Evolutionary conservation across 2,797 vertebrate species (phyloP).

Genomic region (Tapera naevia): DNA sequence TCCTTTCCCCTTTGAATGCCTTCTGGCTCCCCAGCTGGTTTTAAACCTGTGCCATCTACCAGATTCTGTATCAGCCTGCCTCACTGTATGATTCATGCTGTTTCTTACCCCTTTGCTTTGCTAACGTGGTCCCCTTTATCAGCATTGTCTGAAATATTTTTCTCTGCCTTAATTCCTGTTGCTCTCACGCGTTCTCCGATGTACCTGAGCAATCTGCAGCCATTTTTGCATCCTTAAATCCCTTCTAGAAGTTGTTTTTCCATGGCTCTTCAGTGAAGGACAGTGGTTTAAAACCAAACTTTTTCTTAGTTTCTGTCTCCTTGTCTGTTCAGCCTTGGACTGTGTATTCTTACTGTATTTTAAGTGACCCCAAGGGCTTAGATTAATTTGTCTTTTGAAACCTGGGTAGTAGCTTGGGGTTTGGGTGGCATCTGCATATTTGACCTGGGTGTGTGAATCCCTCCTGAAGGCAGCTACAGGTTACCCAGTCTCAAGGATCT

Average conservation of each 20-base stretch:
- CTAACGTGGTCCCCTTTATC: not conserved
- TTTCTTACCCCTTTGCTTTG: not conserved
- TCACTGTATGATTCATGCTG: not conserved
- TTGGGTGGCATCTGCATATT: not conserved
- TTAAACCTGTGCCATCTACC: not conserved
- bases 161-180: not conserved
- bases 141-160: not conserved
- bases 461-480: not conserved
- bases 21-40: conserved; percentile 8
- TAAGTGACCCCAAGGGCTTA: not conserved
- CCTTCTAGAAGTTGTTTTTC: not conserved
- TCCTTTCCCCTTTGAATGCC: not conserved
- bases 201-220: not conserved
- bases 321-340: not conserved
- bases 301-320: not conserved
- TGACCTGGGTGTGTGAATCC: not conserved
- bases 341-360: not conserved
- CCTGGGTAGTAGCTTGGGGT: not conserved
- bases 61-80: not conserved
- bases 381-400: not conserved
- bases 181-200: not conserved
- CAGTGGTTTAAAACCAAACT: not conserved
- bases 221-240: not conserved
- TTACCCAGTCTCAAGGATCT: not conserved
- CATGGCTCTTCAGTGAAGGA: not conserved